Evolutionary conservation across 2,113 vertebrate genomes (phyloP).

Genomic region (Seriola aureovittata): DNA sequence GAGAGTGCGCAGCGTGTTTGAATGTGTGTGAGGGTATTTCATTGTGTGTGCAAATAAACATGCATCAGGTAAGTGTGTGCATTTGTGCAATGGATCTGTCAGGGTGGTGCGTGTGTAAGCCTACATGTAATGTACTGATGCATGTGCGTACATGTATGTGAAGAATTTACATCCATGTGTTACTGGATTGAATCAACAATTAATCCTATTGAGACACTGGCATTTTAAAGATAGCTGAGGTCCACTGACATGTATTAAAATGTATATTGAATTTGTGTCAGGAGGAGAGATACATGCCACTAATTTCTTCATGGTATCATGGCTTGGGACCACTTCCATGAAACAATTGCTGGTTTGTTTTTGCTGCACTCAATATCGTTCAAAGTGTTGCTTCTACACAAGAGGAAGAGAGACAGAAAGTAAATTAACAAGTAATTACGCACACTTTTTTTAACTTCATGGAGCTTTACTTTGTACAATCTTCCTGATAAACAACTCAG

Average conservation of each 20-base stretch:
- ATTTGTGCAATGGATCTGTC: neutral
- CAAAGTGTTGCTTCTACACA: neutral
- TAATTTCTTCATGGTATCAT: constrained; percentile 35
- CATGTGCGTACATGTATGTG: neutral
- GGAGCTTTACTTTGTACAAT: neutral
- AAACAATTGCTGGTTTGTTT: constrained; percentile 6
- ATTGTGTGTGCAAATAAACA: neutral
- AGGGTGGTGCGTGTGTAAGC: neutral
- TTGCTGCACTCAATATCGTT: neutral
- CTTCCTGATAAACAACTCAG: neutral
- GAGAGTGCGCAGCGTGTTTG: neutral
- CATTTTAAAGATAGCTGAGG: neutral
- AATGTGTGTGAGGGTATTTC: neutral
- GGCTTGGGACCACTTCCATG: neutral
- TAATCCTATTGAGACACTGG: neutral
- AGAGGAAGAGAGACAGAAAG: neutral
- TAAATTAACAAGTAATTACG: constrained; percentile 21
- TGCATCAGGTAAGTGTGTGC: no score
- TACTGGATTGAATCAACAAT: neutral
- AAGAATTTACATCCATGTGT: neutral
- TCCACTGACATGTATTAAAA: neutral
- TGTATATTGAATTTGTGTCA: constrained; percentile 19
- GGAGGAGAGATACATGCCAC: neutral
- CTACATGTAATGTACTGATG: neutral
- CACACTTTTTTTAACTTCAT: constrained; percentile 14